Evolutionary conservation across 2,113 vertebrate species (phyloP), one percentile per base, ranked within the genome.

Genomic region (Ploceus nigricollis): DNA sequence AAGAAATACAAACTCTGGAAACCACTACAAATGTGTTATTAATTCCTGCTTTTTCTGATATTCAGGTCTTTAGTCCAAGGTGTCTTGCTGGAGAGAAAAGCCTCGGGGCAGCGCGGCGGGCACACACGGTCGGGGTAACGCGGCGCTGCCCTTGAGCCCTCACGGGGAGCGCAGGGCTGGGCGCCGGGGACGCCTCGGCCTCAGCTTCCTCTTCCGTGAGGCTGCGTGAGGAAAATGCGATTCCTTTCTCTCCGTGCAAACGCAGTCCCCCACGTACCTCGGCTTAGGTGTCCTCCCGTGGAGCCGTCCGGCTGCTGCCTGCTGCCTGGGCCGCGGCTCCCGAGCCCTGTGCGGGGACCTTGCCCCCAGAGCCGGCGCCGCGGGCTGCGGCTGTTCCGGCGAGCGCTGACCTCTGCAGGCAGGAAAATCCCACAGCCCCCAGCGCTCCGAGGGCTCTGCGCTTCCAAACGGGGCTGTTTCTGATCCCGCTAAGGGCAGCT

Each of bases 71-170:
- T 57, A 45, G 25, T 20, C 27, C 45, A 35, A 31, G 15, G 28
- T 9, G 22, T 6, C 11, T 44, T 33, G 2, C 4, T 11, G 42
- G 18, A 63, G 16, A 28, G 56, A 11, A 57, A 13, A 39, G 28
- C 45, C 56, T 21, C 8, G 4, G 10, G n/a, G 24, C 64, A 51
- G 77, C 5, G 3, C 24, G n/a, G n/a, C 0, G 21, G 21, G 45
- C 7, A 8, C 53, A 2, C 5, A 6, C 6, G 20, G 3, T 0
- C 1, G 57, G 8, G 27, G 12, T 13, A 21, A 15, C 7, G 1
- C 48, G 14, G 53, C 15, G 2, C 72, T 84, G 91, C 64, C 89
- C 94, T 90, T 83, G 37, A 64, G 82, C 54, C 5, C 23, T 7
- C 42, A 33, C 44, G 4, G 51, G 35, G 7, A 56, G 50, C 27